A percentile compares a stretch with the other conserved stretches of the same genome.
phyloP scores from a whole-genome alignment of 2,888 invertebrate genomes.

The Platycheirus rosarum region DNA sequence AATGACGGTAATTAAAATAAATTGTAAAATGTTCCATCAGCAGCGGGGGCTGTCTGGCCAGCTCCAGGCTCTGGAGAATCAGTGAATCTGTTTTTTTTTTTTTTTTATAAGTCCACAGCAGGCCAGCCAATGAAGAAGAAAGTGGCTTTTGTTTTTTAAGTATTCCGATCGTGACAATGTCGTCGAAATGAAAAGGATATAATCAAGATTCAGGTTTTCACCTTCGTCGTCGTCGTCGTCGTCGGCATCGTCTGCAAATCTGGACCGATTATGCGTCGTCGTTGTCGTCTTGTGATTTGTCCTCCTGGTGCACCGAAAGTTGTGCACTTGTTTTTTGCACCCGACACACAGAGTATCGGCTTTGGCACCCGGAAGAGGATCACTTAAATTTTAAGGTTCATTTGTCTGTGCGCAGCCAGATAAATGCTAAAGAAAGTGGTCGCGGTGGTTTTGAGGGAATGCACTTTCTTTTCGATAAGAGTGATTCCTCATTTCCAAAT shows the following conservation, averaged over 20 bases:
- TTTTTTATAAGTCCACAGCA: no score
- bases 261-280: conserved; percentile 66
- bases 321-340: conserved; percentile 60
- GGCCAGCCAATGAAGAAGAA: conserved; percentile 58
- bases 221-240: neutral
- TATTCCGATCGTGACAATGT: conserved; percentile 51
- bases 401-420: conserved; percentile 35
- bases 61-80: conserved; percentile 33
- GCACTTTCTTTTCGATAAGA: conserved; percentile 63
- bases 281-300: conserved; percentile 40
- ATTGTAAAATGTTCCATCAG: conserved; percentile 49
- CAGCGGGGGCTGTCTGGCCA: conserved; percentile 35
- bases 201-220: conserved; percentile 56
- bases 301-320: conserved; percentile 47
- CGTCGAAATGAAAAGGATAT: conserved; percentile 73
- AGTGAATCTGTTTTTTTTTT: conserved; percentile 62
- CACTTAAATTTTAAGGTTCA: conserved; percentile 67
- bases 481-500: conserved; percentile 56
- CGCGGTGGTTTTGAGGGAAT: conserved; percentile 47
- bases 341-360: conserved; percentile 16
- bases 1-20: conserved; percentile 70
- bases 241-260: conserved; percentile 42
- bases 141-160: conserved; percentile 70
- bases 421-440: conserved; percentile 68
- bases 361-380: conserved; percentile 60